Percentiles rank a stretch among this genome's conserved stretches.
These are phyloP conservation scores for Lysiphlebus fabarum DNA, from an alignment of 1,140 invertebrate species.

Conservation along the genomic window DNA sequence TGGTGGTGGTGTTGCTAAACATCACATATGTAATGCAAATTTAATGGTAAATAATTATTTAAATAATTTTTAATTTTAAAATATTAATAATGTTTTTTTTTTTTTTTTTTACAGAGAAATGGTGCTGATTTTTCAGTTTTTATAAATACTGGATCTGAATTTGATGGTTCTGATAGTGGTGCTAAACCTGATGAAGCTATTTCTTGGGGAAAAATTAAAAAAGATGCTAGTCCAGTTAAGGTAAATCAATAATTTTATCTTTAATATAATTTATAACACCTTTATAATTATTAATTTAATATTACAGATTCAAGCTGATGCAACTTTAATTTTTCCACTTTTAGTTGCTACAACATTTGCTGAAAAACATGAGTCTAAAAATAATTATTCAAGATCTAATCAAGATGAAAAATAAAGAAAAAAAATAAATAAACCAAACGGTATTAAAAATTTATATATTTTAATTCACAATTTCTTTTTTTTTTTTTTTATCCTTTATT, in stretches of 20 bases:
- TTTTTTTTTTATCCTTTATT: too few relatives aligned
- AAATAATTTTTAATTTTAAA: conserved; percentile 15
- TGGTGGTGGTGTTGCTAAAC: conserved; percentile 96
- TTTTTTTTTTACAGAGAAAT: conserved; percentile 72
- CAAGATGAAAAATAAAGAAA: neutral
- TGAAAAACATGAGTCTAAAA: conserved; percentile 43
- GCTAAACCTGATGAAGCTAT: conserved; percentile 97
- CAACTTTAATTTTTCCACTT: conserved; percentile 91
- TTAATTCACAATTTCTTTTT: too few relatives aligned
- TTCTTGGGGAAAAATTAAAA: conserved; percentile 97
- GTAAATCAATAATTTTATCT: conserved; percentile 49
- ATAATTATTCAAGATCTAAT: conserved; percentile 29
- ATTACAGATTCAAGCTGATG: conserved; percentile 84
- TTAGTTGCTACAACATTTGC: conserved; percentile 96
- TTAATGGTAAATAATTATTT: conserved; percentile 70
- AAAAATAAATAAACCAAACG: too few relatives aligned
- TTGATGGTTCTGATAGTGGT: conserved; percentile 97
- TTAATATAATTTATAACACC: conserved; percentile 7
- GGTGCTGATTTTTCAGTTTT: conserved; percentile 97
- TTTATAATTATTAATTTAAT: conserved; percentile 18
- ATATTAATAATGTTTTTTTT: conserved; percentile 2
- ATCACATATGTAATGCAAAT: conserved; percentile 98
- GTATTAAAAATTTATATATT: too few relatives aligned
- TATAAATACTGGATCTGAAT: conserved; percentile 96
- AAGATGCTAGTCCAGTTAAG: conserved; percentile 88